Evolutionary conservation across 2,888 invertebrate genomes (phyloP).

Genomic region (Dinocampus coccinellae): DNA sequence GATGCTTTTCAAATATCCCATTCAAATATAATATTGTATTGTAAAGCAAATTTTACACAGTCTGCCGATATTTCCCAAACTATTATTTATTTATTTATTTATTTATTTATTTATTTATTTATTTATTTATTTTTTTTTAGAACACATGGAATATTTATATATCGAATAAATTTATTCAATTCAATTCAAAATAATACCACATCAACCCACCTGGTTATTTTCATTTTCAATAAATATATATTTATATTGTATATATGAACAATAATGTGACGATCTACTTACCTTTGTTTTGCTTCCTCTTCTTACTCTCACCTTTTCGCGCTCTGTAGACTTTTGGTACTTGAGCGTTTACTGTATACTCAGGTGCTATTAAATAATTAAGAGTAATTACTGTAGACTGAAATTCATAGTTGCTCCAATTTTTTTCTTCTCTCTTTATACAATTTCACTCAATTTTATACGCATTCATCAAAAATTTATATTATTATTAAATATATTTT

Average conservation of each 20-base stretch:
- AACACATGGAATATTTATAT: neutral
- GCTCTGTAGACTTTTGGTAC: constrained; percentile 38
- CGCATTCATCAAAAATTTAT: neutral
- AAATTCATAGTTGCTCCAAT: constrained; percentile 46
- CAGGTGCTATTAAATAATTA: constrained; percentile 65
- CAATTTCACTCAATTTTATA: neutral
- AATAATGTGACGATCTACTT: constrained; percentile 26
- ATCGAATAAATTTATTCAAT: neutral
- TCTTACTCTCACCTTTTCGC: neutral
- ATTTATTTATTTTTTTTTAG: too few species aligned
- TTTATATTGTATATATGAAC: neutral
- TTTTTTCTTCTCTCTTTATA: neutral
- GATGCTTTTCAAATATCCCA: constrained; percentile 23
- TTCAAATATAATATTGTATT: neutral
- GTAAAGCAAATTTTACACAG: neutral
- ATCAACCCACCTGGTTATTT: neutral
- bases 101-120: too few species aligned
- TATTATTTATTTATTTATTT: too few species aligned
- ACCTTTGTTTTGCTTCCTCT: neutral
- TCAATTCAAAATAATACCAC: neutral
- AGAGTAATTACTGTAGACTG: constrained; percentile 64
- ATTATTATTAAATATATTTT: too few species aligned
- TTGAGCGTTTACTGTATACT: constrained; percentile 58
- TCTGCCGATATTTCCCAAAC: too few species aligned
- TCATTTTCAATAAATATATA: neutral